Evolutionary conservation across 2,888 invertebrate genomes (phyloP).

Genomic region (Hemaris fuciformis): DNA sequence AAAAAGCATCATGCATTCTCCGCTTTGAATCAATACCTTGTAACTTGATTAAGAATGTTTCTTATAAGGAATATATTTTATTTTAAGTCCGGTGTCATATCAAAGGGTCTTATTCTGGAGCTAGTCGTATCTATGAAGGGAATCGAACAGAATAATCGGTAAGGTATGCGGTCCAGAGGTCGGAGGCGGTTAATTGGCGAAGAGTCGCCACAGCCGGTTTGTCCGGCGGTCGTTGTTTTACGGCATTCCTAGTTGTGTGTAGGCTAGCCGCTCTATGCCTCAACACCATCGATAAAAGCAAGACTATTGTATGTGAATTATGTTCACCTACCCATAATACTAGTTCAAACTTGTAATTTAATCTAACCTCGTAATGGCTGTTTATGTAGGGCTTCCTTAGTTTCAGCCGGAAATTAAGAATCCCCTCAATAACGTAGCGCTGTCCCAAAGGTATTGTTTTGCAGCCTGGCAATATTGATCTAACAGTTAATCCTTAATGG

Average conservation of each 20-base stretch:
- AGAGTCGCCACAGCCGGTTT: conserved; percentile 68
- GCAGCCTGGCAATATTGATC: conserved; percentile 76
- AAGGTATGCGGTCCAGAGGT: conserved; percentile 64
- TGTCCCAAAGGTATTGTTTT: conserved; percentile 56
- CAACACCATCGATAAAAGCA: background rate
- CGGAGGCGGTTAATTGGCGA: conserved; percentile 77
- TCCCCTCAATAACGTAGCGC: conserved; percentile 51
- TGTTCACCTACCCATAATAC: background rate
- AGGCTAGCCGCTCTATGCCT: background rate
- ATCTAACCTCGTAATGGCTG: conserved; percentile 26
- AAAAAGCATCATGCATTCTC: background rate
- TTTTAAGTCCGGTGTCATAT: background rate
- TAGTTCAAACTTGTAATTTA: conserved; percentile 28
- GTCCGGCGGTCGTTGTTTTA: conserved; percentile 64
- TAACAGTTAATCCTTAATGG: conserved; percentile 16
- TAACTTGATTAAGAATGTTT: background rate
- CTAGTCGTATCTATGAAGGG: conserved; percentile 50
- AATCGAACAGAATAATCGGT: conserved; percentile 48
- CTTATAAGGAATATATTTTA: background rate
- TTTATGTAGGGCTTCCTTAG: conserved; percentile 55
- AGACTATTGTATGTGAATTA: background rate
- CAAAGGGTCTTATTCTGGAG: background rate
- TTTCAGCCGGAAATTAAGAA: conserved; percentile 69
- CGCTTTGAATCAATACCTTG: background rate
- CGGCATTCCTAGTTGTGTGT: conserved; percentile 57